A percentile compares a stretch with the other conserved stretches of the same genome.
These are phyloP conservation scores for Enteromius paludinosus DNA, from an alignment of 2,797 vertebrate species.

Conservation along the genomic window DNA sequence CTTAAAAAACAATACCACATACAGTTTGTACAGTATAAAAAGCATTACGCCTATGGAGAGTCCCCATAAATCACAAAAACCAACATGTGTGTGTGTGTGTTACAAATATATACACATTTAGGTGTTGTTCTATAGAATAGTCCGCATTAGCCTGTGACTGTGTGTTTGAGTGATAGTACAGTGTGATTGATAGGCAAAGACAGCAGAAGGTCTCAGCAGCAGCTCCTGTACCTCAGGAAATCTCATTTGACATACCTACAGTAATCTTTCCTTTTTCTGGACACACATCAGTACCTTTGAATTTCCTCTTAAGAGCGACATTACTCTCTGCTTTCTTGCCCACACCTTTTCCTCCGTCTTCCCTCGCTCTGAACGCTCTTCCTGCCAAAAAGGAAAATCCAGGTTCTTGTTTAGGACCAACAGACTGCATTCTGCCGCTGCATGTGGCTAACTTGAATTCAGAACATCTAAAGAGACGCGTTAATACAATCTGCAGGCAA, in stretches of 20 bases:
- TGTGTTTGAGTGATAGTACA: slow-evolving; percentile 16
- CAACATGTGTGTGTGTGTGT: neutral
- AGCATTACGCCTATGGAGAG: no score
- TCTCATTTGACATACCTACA: slow-evolving; percentile 55
- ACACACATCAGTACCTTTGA: slow-evolving; percentile 70
- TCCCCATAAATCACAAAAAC: no score
- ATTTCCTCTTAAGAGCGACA: slow-evolving; percentile 72
- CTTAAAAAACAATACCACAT: no score
- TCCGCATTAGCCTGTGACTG: neutral
- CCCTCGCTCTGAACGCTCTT: slow-evolving; percentile 61
- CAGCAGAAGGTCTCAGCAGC: slow-evolving; percentile 35
- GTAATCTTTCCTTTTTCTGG: slow-evolving; percentile 51
- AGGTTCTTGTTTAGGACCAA: slow-evolving; percentile 31
- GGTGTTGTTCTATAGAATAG: neutral
- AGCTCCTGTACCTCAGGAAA: slow-evolving; percentile 49
- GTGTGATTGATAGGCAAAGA: slow-evolving; percentile 24
- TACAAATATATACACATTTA: neutral
- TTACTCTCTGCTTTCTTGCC: slow-evolving; percentile 71
- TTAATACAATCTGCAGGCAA: slow-evolving; percentile 80
- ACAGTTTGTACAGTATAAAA: no score
- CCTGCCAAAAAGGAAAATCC: slow-evolving; percentile 67
- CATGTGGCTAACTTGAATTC: slow-evolving; percentile 75
- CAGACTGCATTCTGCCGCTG: slow-evolving; percentile 20
- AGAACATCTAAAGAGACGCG: slow-evolving; percentile 62
- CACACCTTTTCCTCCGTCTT: slow-evolving; percentile 68